phyloP scores from a whole-genome alignment of 37 sponge, comb jelly and placozoan species.

The Beroe forskalii region DNA sequence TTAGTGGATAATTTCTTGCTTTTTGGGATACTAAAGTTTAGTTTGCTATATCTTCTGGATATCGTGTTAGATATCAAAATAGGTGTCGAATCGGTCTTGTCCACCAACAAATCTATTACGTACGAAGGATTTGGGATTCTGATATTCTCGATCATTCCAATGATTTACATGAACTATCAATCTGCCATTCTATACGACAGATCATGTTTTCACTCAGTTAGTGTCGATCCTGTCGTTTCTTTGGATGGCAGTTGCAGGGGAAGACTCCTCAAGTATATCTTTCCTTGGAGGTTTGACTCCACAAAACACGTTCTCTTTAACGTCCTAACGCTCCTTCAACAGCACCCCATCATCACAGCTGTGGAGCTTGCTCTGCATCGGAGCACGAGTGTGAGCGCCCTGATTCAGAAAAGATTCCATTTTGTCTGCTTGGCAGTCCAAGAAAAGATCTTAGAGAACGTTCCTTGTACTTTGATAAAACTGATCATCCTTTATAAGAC shows the following conservation, averaged over 20 bases:
- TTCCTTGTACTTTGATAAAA: constrained; percentile 19
- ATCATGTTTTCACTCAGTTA: background rate
- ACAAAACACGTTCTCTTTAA: background rate
- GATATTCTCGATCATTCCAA: background rate
- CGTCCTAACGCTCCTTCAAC: background rate
- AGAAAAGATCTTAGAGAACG: background rate
- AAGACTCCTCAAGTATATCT: background rate
- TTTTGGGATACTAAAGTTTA: background rate
- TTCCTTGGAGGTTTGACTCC: constrained; percentile 12
- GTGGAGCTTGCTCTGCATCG: background rate
- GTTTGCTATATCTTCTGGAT: background rate
- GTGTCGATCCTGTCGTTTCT: background rate
- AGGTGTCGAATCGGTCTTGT: background rate
- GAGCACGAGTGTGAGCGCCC: background rate
- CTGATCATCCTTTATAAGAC: background rate
- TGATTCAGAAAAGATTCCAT: background rate
- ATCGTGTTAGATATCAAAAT: background rate
- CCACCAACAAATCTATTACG: background rate
- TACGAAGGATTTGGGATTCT: constrained; percentile 17
- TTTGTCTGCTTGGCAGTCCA: background rate
- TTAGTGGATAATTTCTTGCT: background rate
- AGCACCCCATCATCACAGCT: background rate
- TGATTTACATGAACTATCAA: constrained; percentile 11
- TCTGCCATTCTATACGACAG: background rate
- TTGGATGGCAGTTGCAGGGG: background rate